Conservation (phyloP, 2,888 invertebrate species). For the Drosophila aldrichi region DNA sequence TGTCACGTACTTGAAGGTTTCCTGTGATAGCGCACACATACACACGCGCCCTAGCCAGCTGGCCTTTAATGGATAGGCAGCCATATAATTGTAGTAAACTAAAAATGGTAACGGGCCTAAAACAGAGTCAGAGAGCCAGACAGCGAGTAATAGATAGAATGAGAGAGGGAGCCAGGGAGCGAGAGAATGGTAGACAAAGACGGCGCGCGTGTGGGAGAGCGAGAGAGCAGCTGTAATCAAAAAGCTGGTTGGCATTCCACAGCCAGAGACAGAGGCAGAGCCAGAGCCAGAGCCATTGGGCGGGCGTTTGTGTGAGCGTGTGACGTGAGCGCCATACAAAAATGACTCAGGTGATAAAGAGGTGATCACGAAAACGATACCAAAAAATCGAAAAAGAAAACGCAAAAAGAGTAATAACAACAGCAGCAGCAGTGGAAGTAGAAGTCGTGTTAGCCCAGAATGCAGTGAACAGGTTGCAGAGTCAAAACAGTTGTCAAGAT, state of each 20-base stretch:
- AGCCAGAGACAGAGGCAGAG: conserved; percentile 21
- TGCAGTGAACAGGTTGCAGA: conserved; percentile 32
- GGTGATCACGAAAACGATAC: conserved; percentile 61
- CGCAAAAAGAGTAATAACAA: conserved; percentile 5
- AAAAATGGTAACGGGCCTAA: conserved; percentile 68
- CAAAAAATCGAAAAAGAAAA: conserved; percentile 25
- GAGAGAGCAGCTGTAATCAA: conserved; percentile 28
- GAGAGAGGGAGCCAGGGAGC: conserved; percentile 29
- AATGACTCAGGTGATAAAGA: conserved; percentile 78
- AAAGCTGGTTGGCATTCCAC: conserved; percentile 28
- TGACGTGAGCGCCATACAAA: conserved; percentile 70
- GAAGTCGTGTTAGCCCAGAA: conserved; percentile 12
- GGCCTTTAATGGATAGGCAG: conserved; percentile 64
- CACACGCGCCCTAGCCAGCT: conserved; percentile 2
- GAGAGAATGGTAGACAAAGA: conserved; percentile 33
- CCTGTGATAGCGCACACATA: conserved; percentile 47
- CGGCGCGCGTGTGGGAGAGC: conserved; percentile 7
- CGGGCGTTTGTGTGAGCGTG: conserved; percentile 30
- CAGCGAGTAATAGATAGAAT: conserved; percentile 23
- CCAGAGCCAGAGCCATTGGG: conserved; percentile 28
- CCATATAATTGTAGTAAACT: conserved; percentile 71
- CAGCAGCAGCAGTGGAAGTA: background rate
- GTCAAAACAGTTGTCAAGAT: conserved; percentile 32
- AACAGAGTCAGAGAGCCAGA: conserved; percentile 36
- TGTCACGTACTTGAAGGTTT: conserved; percentile 54